Base-by-base conservation (phyloP, 2,113 vertebrate species). In the Anas platyrhynchos region DNA sequence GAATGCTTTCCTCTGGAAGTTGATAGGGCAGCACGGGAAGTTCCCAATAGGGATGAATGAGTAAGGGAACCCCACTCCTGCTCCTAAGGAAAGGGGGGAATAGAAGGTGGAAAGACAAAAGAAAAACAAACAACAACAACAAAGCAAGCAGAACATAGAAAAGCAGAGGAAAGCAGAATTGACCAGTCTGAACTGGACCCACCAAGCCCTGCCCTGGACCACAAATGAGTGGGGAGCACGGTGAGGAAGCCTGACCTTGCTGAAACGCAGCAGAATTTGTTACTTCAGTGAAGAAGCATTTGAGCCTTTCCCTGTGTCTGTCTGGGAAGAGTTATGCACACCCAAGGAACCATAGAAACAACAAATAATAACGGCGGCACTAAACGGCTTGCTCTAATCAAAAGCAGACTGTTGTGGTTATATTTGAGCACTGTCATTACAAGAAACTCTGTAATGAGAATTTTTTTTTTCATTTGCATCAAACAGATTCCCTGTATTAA, bases 351-450 rank as follows among this genome's bases (percentile, higher is more conserved):
- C 50, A 74, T 55, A 94, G 93, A 93, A 95, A 89, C 91, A 96
- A 86, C 93, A 95, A 85, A 93, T 93, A 96, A 83, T 41, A 95
- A 86, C 13, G 0, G 73, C 2, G 0, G 94, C 74, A 68, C 74
- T 92, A 87, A 96, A 85, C 50, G 63, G 58, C 62, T 93, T 83
- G n/a, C 88, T 92, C 88, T 97, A 95, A 95, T 95, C 92, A 82
- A 80, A 95, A 95, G 63, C 96, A 95, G 94, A 87, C 71, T 85
- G 86, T 69, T 82, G 93, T 91, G 77, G 92, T 96, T 96, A 8
- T 93, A 91, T 91, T 50, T 87, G 80, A 95, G 77, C 66, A 32
- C 74, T 92, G 88, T 95, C 91, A 89, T 95, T 97, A 94, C 66
- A 80, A 93, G 92, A 82, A 93, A 92, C 67, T 95, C 74, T 54